Evolutionary conservation across 2,888 invertebrate genomes (phyloP).

Genomic region (Graphium colonna): DNA sequence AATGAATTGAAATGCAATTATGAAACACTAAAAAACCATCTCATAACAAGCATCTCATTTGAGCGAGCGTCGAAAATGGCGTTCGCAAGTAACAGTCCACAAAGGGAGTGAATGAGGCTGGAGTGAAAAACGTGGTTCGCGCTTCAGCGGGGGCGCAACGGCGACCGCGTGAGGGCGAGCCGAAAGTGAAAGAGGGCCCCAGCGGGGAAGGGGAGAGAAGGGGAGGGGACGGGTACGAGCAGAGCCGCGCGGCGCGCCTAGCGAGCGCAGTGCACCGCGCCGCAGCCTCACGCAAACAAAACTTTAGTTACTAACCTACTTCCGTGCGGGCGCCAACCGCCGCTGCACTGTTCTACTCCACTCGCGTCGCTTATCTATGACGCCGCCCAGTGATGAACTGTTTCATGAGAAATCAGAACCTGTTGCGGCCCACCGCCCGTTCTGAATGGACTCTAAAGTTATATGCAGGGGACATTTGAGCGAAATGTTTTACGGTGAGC

Average conservation of each 20-base stretch:
- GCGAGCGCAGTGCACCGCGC: constrained; percentile 59
- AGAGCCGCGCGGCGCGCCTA: constrained; percentile 51
- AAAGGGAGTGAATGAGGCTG: constrained; percentile 33
- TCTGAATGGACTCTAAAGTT: constrained; percentile 64
- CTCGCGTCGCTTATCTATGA: constrained; percentile 44
- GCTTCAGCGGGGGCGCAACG: constrained; percentile 40
- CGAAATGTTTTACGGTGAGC: constrained; percentile 79
- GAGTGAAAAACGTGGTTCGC: constrained; percentile 33
- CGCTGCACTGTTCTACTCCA: constrained; percentile 35
- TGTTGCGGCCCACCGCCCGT: constrained; percentile 44
- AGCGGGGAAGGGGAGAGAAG: constrained; percentile 34
- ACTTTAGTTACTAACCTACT: constrained; percentile 80
- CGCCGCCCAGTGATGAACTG: constrained; percentile 66
- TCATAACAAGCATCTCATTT: too few species aligned
- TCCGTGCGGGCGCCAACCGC: constrained; percentile 78
- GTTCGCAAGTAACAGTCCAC: constrained; percentile 3
- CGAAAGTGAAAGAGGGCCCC: constrained; percentile 68
- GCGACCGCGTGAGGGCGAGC: constrained; percentile 46
- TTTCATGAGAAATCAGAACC: constrained; percentile 47
- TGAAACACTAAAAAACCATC: too few species aligned
- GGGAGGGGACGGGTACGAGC: constrained; percentile 31
- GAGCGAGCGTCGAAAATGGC: background rate
- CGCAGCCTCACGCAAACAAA: constrained; percentile 80
- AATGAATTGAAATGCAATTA: too few species aligned
- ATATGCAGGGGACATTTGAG: constrained; percentile 60